Evolutionary conservation across 2,113 vertebrate genomes (phyloP).

Genomic region (Pangasianodon gigas): DNA sequence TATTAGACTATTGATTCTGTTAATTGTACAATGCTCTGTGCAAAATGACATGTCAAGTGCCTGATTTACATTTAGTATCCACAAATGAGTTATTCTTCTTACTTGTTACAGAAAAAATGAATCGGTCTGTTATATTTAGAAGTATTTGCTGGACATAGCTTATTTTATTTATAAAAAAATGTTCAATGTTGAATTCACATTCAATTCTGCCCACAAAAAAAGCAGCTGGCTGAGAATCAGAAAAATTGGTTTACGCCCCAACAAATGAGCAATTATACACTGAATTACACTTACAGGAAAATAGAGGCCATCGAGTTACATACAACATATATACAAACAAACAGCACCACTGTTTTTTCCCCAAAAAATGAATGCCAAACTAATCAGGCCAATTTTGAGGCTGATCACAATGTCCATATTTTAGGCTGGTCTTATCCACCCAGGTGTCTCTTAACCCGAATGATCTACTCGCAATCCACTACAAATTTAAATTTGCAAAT

Average conservation of each 20-base stretch:
- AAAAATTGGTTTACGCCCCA: background rate
- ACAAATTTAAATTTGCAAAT: background rate
- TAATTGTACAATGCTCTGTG: background rate
- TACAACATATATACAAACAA: background rate
- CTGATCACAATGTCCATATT: background rate
- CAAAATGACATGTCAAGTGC: constrained; percentile 1
- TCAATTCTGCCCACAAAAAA: background rate
- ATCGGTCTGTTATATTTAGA: background rate
- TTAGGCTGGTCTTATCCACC: background rate
- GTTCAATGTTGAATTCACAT: background rate
- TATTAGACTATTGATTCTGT: constrained; percentile 6
- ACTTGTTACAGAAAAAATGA: background rate
- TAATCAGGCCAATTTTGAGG: background rate
- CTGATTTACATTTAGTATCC: background rate
- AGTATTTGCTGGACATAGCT: background rate
- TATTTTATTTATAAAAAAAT: background rate
- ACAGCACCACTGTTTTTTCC: background rate
- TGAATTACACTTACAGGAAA: background rate
- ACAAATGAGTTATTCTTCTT: background rate
- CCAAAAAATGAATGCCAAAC: background rate
- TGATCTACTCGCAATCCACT: background rate
- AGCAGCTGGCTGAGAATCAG: background rate
- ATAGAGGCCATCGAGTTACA: background rate
- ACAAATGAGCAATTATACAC: background rate
- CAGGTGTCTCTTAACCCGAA: background rate